Evolutionary conservation across 2,888 invertebrate genomes (phyloP), one percentile per base, ranked within the genome.

Genomic region (Cacoxenus indagator): DNA sequence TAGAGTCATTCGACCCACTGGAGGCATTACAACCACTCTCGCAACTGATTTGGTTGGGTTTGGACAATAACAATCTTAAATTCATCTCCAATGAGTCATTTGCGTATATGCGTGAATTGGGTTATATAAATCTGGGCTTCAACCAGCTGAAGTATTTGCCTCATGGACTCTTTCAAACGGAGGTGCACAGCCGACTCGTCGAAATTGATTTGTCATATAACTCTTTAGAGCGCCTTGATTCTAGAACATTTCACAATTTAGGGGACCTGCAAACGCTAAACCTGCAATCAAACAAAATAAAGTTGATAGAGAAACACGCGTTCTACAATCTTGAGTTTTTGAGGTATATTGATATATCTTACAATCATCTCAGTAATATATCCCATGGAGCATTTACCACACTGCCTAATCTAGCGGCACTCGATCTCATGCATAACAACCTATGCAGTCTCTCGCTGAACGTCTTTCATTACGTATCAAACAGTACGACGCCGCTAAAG

Each of bases 41-140:
- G 48, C 92, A 92, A 81, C 90, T 96, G 8, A 92, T 93, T 83
- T 96, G 95, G 94, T 89, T 96, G 70, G 94, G 95, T 0, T 89
- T 96, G 81, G 96, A 96, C 87, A 95, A 96, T 88, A 96, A 96
- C 83, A 94, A 95, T 84, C 92, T 96, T 77, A 93, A 94, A 85
- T 90, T 91, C 14, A 89, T 96, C 17, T 91, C 92, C 67, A 90
- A 92, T 51, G 91, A 92, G n/a, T 92, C 94, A 5, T 90, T 95
- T 48, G 91, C 92, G 70, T 90, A 91, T 64, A 91, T 94, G 86
- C 90, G 90, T 6, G 92, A 92, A 82, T 85, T 95, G 27, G 93
- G 93, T 83, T 96, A 96, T 88, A 90, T 96, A 68, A 96, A 96
- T 87, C 89, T 97, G 82, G 96, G 96, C 83, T 95, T 94, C 67